Conservation (phyloP, 2,797 vertebrate species). For the Tolypeutes matacus region DNA sequence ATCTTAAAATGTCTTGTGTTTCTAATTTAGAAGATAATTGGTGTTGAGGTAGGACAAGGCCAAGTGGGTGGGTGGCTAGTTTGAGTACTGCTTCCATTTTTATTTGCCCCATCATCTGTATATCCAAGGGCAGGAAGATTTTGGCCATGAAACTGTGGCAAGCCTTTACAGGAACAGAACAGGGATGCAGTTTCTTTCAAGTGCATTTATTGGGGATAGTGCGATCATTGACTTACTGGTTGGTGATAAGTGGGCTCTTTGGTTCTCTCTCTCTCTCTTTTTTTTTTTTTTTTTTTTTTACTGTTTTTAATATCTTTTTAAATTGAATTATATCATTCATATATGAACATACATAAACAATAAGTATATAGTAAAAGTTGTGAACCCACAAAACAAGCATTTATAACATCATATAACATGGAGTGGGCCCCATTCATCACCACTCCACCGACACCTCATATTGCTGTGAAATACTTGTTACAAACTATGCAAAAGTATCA, state of each 20-base stretch:
- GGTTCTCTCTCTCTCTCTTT: no score
- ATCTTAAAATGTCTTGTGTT: neutral
- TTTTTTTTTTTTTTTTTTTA: no score
- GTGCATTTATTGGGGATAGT: constrained; percentile 18
- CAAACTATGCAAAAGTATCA: no score
- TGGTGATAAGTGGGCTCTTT: neutral
- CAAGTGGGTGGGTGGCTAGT: neutral
- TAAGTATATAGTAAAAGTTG: no score
- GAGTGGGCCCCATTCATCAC: no score
- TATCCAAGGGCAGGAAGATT: constrained; percentile 37
- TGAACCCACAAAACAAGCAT: no score
- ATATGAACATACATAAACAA: no score
- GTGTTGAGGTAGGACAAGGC: neutral
- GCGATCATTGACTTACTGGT: neutral
- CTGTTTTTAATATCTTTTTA: no score
- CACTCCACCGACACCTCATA: no score
- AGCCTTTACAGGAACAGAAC: neutral
- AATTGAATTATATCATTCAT: no score
- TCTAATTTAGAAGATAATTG: neutral
- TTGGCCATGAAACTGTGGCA: constrained; percentile 15
- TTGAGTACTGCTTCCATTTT: neutral
- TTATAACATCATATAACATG: no score
- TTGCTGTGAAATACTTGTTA: no score
- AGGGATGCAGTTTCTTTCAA: constrained; percentile 47
- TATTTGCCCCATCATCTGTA: neutral